Percentiles rank a stretch among this genome's conserved stretches.
phyloP scores from a whole-genome alignment of 2,113 vertebrate species.

The Oncorhynchus keta region DNA sequence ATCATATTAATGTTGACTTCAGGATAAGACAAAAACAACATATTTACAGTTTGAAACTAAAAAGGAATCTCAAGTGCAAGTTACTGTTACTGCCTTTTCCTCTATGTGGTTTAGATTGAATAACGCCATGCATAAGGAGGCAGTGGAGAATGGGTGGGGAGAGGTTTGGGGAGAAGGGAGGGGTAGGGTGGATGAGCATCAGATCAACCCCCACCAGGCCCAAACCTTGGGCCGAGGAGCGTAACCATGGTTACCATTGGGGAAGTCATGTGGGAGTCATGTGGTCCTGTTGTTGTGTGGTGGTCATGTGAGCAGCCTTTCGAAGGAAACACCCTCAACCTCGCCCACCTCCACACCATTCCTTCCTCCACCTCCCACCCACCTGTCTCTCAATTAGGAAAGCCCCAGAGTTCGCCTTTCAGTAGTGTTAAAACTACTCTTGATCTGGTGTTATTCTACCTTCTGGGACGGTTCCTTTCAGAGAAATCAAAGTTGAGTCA shows the following conservation, averaged over 20 bases:
- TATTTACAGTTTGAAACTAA: no score
- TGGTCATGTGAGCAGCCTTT: conserved; percentile 63
- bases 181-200: background rate
- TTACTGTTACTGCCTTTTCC: background rate
- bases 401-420: conserved; percentile 70
- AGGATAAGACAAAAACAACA: background rate
- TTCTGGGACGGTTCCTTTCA: conserved; percentile 10
- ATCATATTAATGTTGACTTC: background rate
- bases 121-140: background rate
- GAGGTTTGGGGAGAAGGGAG: no score
- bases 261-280: conserved; percentile 69
- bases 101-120: background rate
- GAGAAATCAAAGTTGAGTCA: conserved; percentile 15
- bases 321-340: conserved; percentile 17
- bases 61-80: background rate
- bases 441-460: conserved; percentile 48
- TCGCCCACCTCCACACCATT: background rate
- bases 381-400: conserved; percentile 39
- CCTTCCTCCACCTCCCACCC: background rate
- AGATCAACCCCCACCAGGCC: background rate
- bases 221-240: conserved; percentile 6
- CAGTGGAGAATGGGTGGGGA: background rate
- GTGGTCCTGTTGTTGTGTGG: conserved; percentile 55
- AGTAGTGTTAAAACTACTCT: conserved; percentile 39
- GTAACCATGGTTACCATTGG: conserved; percentile 25